Evolutionary conservation across 2,113 vertebrate genomes (phyloP).

Genomic region (Promerops cafer): DNA sequence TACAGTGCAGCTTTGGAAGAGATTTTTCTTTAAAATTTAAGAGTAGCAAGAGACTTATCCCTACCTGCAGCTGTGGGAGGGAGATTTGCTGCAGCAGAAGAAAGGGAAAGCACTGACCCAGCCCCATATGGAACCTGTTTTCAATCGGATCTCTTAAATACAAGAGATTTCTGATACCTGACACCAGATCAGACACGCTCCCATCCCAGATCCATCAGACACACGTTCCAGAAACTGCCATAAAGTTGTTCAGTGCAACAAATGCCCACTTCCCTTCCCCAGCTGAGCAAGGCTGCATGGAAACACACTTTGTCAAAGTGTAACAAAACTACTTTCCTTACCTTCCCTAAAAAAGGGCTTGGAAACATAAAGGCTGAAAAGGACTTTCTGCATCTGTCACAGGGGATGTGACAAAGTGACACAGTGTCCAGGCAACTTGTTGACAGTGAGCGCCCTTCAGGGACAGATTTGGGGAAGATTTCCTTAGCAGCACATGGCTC

Average conservation of each 20-base stretch:
- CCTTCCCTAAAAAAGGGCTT: background rate
- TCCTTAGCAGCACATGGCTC: background rate
- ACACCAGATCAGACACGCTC: background rate
- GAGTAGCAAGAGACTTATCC: background rate
- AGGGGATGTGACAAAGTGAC: background rate
- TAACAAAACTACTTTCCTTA: background rate
- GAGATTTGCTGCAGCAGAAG: background rate
- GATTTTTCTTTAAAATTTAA: background rate
- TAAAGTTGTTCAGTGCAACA: background rate
- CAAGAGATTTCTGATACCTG: background rate
- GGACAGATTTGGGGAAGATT: background rate
- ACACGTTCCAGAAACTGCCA: background rate
- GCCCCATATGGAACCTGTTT: background rate
- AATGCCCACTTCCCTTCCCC: accelerated
- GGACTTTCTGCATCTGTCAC: background rate
- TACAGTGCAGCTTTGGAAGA: background rate
- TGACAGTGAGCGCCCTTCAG: background rate
- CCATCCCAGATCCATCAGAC: background rate
- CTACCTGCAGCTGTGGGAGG: background rate
- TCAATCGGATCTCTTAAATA: background rate
- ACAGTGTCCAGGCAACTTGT: background rate
- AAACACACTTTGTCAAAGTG: background rate
- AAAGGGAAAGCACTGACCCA: background rate
- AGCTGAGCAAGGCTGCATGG: background rate
- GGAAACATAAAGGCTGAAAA: background rate